Percentiles rank a stretch among this genome's conserved stretches.
Conservation (phyloP, 30 jellyfish, hydroid and myxozoan species). For the Clytia hemisphaerica region DNA sequence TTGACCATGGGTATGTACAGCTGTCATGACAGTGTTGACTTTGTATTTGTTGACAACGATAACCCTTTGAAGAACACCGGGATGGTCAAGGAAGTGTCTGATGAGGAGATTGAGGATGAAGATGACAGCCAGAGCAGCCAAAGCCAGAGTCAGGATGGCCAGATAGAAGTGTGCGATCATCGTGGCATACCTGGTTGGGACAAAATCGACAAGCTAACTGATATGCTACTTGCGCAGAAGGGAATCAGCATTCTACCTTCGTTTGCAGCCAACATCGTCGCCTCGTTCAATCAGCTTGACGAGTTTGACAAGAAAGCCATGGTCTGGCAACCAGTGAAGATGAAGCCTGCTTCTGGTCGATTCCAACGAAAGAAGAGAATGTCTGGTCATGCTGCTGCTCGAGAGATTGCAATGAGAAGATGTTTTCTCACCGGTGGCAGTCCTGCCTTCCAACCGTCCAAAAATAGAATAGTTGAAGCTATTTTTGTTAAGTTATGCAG, state of each 20-base stretch:
- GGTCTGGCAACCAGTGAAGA: background rate
- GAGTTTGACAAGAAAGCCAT: slow-evolving; percentile 31
- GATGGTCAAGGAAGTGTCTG: too few species aligned
- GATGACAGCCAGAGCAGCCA: background rate
- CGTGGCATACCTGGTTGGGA: slow-evolving; percentile 35
- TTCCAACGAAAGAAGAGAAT: slow-evolving; percentile 9
- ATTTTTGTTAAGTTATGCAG: background rate
- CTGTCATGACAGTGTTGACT: too few species aligned
- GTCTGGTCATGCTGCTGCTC: slow-evolving; percentile 4
- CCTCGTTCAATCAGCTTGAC: slow-evolving; percentile 11
- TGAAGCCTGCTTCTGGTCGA: slow-evolving; percentile 17
- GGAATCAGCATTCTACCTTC: slow-evolving; percentile 13
- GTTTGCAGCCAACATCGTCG: background rate
- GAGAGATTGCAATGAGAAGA: slow-evolving; percentile 1
- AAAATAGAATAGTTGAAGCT: slow-evolving; percentile 24
- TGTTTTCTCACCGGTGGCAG: slow-evolving; percentile 19
- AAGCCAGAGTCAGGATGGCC: background rate
- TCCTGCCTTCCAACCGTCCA: slow-evolving; percentile 18
- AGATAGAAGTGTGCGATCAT: background rate
- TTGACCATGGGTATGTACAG: too few species aligned
- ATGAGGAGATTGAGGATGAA: slow-evolving; percentile 17
- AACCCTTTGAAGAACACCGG: too few species aligned
- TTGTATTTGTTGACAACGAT: too few species aligned
- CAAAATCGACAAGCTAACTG: slow-evolving; percentile 21
- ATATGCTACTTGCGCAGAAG: background rate